Evolutionary conservation across 2,113 vertebrate genomes (phyloP).

Genomic region (Salvelinus alpinus): DNA sequence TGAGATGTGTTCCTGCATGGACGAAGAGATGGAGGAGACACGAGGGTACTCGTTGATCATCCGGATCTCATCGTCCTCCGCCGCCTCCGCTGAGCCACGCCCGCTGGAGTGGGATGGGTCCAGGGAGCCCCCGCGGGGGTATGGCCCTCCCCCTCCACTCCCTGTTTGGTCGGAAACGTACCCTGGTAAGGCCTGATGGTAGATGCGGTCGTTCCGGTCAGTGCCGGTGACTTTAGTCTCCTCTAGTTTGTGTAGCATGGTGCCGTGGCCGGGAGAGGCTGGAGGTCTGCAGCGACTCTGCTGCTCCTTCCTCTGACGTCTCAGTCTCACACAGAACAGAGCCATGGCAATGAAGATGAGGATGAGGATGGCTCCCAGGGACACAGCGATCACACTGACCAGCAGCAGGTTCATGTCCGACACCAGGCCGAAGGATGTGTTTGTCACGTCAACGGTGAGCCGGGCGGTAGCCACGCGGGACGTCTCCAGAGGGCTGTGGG

Average conservation of each 20-base stretch:
- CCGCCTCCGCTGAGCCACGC: constrained; percentile 90
- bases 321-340: constrained; percentile 84
- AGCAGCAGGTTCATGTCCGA: constrained; percentile 87
- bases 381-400: constrained; percentile 86
- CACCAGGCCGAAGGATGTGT: constrained; percentile 88
- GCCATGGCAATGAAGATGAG: constrained; percentile 83
- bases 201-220: constrained; percentile 79
- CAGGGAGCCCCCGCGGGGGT: constrained; percentile 90
- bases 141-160: constrained; percentile 65
- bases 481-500: constrained; percentile 86
- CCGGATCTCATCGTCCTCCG: constrained; percentile 95
- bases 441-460: constrained; percentile 86
- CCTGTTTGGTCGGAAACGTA: constrained; percentile 73
- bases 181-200: constrained; percentile 92
- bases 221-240: constrained; percentile 70
- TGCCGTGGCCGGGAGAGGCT: constrained; percentile 48
- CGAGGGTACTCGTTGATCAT: constrained; percentile 98
- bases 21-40: constrained; percentile 91
- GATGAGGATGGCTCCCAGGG: constrained; percentile 87
- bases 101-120: constrained; percentile 99
- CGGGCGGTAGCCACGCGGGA: constrained; percentile 82
- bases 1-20: constrained; percentile 90
- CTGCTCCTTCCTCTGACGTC: constrained; percentile 67
- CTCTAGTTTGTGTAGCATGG: constrained; percentile 85
- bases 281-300: constrained; percentile 46